Percentiles rank a stretch among this genome's conserved stretches.
These are phyloP conservation scores for Lepidurus couesii DNA, from an alignment of 1,140 invertebrate genomes.

Conservation along the genomic window DNA sequence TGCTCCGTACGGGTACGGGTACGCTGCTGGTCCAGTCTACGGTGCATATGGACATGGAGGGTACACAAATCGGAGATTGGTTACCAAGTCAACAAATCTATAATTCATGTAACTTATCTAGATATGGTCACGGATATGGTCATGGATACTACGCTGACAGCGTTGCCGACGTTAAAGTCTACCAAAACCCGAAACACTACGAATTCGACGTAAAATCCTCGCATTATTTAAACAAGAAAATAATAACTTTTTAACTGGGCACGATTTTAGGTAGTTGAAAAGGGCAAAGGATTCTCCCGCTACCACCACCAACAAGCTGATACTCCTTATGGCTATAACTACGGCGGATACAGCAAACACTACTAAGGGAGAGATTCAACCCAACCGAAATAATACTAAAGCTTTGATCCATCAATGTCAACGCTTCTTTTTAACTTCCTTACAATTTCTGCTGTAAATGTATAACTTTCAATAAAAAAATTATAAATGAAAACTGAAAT, in stretches of 20 bases:
- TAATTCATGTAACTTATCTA: background rate
- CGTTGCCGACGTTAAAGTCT: background rate
- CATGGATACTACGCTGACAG: background rate
- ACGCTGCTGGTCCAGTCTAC: background rate
- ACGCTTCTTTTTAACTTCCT: background rate
- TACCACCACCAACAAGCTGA: conserved; percentile 14
- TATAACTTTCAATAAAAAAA: background rate
- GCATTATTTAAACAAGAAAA: background rate
- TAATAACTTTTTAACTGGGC: background rate
- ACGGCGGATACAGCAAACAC: background rate
- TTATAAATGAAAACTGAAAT: background rate
- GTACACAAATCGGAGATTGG: background rate
- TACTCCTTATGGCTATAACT: background rate
- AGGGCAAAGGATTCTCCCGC: background rate
- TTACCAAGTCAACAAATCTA: background rate
- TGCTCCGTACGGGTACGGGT: background rate
- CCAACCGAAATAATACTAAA: background rate
- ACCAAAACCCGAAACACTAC: conserved; percentile 9
- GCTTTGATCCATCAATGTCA: background rate
- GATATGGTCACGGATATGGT: background rate
- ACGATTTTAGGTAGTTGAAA: background rate
- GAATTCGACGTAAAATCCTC: background rate
- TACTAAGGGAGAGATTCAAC: background rate
- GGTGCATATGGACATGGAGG: background rate
- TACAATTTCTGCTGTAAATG: background rate